These are phyloP conservation scores for Danio jaintianensis DNA, from an alignment of 2,797 vertebrate species.

Conservation along the genomic window DNA sequence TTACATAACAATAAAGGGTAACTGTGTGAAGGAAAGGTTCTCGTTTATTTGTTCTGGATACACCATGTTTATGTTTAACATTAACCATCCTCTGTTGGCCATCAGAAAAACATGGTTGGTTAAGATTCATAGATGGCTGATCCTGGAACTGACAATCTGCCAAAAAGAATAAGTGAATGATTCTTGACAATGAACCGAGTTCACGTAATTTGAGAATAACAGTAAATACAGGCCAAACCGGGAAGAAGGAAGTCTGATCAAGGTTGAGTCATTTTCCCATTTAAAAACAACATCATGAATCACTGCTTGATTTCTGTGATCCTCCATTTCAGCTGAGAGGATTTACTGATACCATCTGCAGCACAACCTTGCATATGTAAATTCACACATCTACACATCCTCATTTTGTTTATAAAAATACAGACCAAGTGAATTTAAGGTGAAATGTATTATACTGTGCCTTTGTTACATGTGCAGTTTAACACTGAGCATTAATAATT, in stretches of 20 bases:
- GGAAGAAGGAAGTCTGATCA: slow-evolving; percentile 32
- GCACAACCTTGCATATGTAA: background rate
- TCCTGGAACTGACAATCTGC: background rate
- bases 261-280: background rate
- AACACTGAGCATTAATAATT: no score
- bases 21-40: background rate
- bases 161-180: background rate
- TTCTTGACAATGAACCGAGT: slow-evolving; percentile 10
- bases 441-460: no score
- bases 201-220: slow-evolving; percentile 3
- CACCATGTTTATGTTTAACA: background rate
- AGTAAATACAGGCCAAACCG: slow-evolving; percentile 22
- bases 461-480: no score
- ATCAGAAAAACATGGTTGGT: background rate
- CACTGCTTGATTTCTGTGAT: slow-evolving; percentile 37
- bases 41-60: background rate
- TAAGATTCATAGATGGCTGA: background rate
- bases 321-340: background rate
- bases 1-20: background rate
- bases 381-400: background rate
- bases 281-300: slow-evolving; percentile 29
- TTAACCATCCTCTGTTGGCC: background rate
- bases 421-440: no score
- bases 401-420: background rate
- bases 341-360: slow-evolving; percentile 8